Evolutionary conservation across 2,113 vertebrate species (phyloP).

Genomic region (Pandion haliaetus): DNA sequence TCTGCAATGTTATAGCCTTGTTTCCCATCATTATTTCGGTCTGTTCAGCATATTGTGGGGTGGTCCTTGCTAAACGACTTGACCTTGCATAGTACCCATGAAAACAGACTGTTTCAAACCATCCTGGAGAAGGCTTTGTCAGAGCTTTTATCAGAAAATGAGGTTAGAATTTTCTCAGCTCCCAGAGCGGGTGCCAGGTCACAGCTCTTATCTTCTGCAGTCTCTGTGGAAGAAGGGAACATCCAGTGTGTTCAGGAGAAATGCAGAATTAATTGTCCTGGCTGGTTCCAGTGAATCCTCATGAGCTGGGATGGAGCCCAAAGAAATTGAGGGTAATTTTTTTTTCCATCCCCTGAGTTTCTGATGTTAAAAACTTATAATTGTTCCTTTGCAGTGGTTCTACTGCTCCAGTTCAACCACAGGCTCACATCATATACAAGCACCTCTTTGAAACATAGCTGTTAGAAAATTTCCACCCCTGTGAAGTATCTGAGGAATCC

Average conservation of each 20-base stretch:
- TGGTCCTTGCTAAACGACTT: background rate
- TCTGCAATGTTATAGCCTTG: background rate
- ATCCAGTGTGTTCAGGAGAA: constrained; percentile 14
- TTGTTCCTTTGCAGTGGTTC: background rate
- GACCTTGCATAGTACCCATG: background rate
- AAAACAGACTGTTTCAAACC: background rate
- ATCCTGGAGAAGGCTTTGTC: background rate
- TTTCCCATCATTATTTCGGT: background rate
- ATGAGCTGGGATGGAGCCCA: background rate
- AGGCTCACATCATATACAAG: background rate
- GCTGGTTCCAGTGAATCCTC: background rate
- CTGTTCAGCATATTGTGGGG: rapidly evolving
- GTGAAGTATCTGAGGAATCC: background rate
- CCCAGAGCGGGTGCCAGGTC: background rate
- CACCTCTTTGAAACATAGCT: background rate
- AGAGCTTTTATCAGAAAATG: constrained; percentile 30
- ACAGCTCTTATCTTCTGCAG: constrained; percentile 3
- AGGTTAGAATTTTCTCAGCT: constrained; percentile 32
- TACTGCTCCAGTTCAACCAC: background rate
- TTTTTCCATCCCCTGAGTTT: background rate
- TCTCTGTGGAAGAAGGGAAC: background rate
- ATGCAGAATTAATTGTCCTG: constrained; percentile 4
- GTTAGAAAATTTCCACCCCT: background rate
- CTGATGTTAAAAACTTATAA: background rate
- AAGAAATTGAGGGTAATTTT: background rate